Conservation (phyloP, 2,888 invertebrate genomes). For the Rhagonycha lutea region DNA sequence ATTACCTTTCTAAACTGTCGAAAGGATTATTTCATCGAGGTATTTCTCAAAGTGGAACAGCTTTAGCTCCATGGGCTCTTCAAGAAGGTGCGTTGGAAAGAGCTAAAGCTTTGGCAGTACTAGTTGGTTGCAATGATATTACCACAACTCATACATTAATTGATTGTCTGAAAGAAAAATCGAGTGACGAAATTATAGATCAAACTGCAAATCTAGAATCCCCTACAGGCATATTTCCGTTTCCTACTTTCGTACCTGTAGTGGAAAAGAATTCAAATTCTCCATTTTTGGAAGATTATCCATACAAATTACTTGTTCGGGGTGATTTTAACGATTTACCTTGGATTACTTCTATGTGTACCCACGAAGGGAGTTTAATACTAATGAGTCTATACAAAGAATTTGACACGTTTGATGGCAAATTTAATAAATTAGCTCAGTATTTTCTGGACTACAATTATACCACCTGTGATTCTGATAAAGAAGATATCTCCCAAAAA, state of each 20-base stretch:
- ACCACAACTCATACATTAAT: constrained; percentile 59
- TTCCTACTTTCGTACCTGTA: constrained; percentile 65
- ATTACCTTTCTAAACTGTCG: constrained; percentile 65
- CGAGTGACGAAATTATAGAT: constrained; percentile 60
- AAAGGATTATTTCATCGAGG: constrained; percentile 59
- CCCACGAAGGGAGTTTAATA: constrained; percentile 76
- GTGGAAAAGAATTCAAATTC: constrained; percentile 62
- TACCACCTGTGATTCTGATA: constrained; percentile 57
- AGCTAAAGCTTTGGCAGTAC: constrained; percentile 60
- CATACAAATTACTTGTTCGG: constrained; percentile 63
- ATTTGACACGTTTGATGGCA: constrained; percentile 42
- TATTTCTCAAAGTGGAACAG: constrained; percentile 69
- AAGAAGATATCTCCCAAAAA: constrained; percentile 56
- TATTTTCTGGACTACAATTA: constrained; percentile 66
- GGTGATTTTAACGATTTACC: constrained; percentile 68
- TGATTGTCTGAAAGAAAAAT: constrained; percentile 64
- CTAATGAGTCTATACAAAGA: constrained; percentile 56
- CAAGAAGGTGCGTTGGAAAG: constrained; percentile 61
- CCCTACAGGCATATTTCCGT: constrained; percentile 55
- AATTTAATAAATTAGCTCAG: constrained; percentile 66
- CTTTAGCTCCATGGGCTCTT: constrained; percentile 60
- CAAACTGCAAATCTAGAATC: constrained; percentile 50
- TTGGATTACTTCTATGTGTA: constrained; percentile 69
- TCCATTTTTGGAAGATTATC: constrained; percentile 69
- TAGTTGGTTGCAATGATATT: constrained; percentile 64